phyloP scores from a whole-genome alignment of 2,113 vertebrate species.

The Hippocampus abdominalis region DNA sequence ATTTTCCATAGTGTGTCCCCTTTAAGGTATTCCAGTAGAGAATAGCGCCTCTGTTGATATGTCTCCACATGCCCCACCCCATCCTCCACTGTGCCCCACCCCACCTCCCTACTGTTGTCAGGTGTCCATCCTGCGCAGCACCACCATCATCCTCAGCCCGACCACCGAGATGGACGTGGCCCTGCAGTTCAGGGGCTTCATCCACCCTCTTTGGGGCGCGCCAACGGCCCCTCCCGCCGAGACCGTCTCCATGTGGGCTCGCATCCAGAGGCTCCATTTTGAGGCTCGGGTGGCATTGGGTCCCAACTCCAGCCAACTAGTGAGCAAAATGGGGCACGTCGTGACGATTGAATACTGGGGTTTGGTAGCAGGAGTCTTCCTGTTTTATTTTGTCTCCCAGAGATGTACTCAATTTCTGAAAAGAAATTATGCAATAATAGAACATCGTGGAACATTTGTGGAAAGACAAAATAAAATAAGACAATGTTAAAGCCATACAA shows the following conservation, averaged over 20 bases:
- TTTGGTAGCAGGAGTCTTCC: background rate
- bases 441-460: background rate
- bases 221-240: slow-evolving; percentile 70
- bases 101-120: slow-evolving; percentile 35
- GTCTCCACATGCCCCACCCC: slow-evolving; percentile 47
- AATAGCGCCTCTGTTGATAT: slow-evolving; percentile 58
- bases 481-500: background rate
- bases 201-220: slow-evolving; percentile 81
- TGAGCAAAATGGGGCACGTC: slow-evolving; percentile 50
- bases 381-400: background rate
- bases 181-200: slow-evolving; percentile 85
- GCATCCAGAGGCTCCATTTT: slow-evolving; percentile 84
- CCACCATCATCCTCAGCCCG: slow-evolving; percentile 83
- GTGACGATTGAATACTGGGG: background rate
- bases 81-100: slow-evolving; percentile 23
- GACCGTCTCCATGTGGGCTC: slow-evolving; percentile 82
- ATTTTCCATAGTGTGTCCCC: background rate
- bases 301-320: slow-evolving; percentile 79
- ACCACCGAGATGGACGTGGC: slow-evolving; percentile 85
- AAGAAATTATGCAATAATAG: background rate
- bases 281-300: slow-evolving; percentile 78
- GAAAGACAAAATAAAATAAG: background rate
- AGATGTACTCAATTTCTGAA: background rate
- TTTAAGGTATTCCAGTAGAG: slow-evolving; percentile 23
- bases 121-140: slow-evolving; percentile 84